phyloP scores from a whole-genome alignment of 1,140 invertebrate species.

The Pachypsylla venusta region DNA sequence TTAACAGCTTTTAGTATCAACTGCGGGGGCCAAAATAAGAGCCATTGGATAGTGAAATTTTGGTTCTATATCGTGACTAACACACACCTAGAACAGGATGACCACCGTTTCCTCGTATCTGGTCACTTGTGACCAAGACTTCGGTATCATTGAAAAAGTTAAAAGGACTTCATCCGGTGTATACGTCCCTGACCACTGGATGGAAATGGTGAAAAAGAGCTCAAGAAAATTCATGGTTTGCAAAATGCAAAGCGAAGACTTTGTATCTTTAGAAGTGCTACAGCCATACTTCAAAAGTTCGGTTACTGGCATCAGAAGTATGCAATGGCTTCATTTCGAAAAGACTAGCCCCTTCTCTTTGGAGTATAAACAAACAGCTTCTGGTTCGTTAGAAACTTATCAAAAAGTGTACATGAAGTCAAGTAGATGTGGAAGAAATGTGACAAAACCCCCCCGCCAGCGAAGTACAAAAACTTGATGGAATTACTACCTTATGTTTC shows the following conservation, averaged over 20 bases:
- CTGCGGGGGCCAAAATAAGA: conserved; percentile 17
- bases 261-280: conserved; percentile 10
- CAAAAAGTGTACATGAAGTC: conserved; percentile 28
- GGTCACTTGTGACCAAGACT: conserved; percentile 21
- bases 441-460: background rate
- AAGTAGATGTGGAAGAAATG: background rate
- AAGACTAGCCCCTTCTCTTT: conserved; percentile 14
- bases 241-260: conserved; percentile 12
- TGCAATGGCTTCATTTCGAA: conserved; percentile 15
- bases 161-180: conserved; percentile 13
- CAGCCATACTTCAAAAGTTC: conserved; percentile 7
- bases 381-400: conserved; percentile 34
- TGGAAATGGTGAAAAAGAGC: conserved; percentile 7
- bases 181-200: conserved; percentile 15
- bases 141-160: conserved; percentile 18
- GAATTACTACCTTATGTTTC: conserved; percentile 11
- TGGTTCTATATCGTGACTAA: conserved; percentile 21
- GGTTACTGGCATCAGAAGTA: conserved; percentile 14
- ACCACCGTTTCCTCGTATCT: conserved; percentile 19
- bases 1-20: conserved; percentile 15
- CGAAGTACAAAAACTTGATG: conserved; percentile 15
- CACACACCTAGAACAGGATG: conserved; percentile 17
- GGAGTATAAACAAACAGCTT: conserved; percentile 14
- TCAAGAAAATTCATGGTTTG: conserved; percentile 12
- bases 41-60: conserved; percentile 18